phyloP scores from a whole-genome alignment of 2,113 vertebrate species.

The Ailuropoda melanoleuca region DNA sequence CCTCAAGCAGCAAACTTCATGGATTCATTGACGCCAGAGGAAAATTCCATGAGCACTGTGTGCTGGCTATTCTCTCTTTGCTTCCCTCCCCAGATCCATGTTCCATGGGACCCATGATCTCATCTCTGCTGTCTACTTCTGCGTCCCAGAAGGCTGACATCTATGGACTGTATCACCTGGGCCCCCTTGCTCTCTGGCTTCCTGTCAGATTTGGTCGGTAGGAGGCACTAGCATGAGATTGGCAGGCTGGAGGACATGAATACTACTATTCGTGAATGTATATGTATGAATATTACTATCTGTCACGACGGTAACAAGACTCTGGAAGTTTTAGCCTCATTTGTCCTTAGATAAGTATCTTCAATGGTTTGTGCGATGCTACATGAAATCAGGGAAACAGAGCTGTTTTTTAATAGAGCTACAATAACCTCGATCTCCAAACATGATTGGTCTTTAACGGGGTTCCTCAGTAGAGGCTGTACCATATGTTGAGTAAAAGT shows the following conservation, averaged over 20 bases:
- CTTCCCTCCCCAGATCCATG: not conserved
- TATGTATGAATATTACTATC: too few species aligned
- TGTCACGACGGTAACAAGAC: too few species aligned
- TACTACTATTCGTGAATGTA: not conserved
- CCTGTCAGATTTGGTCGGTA: not conserved
- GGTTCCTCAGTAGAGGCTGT: not conserved
- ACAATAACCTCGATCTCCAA: not conserved
- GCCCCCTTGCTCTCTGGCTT: not conserved
- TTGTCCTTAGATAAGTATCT: not conserved
- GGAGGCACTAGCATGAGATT: not conserved
- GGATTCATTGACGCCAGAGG: not conserved
- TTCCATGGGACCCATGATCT: too few species aligned
- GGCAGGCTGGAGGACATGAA: not conserved
- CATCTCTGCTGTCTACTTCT: not conserved
- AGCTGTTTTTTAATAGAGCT: not conserved
- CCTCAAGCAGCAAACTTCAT: not conserved
- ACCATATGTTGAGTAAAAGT: not conserved
- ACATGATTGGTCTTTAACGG: not conserved
- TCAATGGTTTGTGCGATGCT: not conserved
- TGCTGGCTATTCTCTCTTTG: not conserved
- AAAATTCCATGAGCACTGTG: rapidly evolving
- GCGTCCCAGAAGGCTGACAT: not conserved
- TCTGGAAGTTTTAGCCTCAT: not conserved
- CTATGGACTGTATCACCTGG: not conserved
- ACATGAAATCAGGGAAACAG: not conserved